Conservation (phyloP, 2,797 vertebrate genomes). For the Centroberyx gerrardi region DNA sequence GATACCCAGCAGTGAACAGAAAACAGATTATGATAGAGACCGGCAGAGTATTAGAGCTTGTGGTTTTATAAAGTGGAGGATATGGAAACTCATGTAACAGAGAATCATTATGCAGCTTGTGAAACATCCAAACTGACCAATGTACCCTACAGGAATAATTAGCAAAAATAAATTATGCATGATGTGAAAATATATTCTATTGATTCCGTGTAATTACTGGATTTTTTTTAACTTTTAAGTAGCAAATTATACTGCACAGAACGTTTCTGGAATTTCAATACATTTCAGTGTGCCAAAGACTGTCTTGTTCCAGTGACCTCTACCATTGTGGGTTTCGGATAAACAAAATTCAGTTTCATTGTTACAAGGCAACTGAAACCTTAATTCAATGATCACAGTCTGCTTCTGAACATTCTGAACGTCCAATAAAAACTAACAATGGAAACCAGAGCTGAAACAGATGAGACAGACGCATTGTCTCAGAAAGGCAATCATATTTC, state of each 20-base stretch:
- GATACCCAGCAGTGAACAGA: slow-evolving; percentile 14
- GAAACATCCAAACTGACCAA: not conserved
- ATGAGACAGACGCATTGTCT: slow-evolving; percentile 36
- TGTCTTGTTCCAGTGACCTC: slow-evolving; percentile 6
- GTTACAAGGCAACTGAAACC: slow-evolving; percentile 13
- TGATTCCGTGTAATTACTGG: not conserved
- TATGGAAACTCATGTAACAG: not conserved
- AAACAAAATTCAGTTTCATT: slow-evolving; percentile 17
- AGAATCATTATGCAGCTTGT: not conserved
- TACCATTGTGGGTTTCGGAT: not conserved
- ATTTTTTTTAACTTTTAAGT: not conserved
- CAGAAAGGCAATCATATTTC: slow-evolving; percentile 62
- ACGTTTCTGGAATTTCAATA: slow-evolving; percentile 8
- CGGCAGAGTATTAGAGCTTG: not conserved
- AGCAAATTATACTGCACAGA: not conserved
- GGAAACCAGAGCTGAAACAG: slow-evolving; percentile 12
- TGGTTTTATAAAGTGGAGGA: not conserved
- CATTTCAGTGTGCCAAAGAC: not conserved
- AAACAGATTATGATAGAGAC: not conserved
- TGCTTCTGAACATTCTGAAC: slow-evolving; percentile 20
- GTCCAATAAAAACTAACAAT: slow-evolving; percentile 30
- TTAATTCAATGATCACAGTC: slow-evolving; percentile 32
- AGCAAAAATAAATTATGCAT: not conserved
- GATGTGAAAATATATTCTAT: not conserved
- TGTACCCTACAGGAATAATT: not conserved